These are phyloP conservation scores for Diplodus puntazzo DNA, from an alignment of 2,797 vertebrate genomes.

Conservation along the genomic window DNA sequence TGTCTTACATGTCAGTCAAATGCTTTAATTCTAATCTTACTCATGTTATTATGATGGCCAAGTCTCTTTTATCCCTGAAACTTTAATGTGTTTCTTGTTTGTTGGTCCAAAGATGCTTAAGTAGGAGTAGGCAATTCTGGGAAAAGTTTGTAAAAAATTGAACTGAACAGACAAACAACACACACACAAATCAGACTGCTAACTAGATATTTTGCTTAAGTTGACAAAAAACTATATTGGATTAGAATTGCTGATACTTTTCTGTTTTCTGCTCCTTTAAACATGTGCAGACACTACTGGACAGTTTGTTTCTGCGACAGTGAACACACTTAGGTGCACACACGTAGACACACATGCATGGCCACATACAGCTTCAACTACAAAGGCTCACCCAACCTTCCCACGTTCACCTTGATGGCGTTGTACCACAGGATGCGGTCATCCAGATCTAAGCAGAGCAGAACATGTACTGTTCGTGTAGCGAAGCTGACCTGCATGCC, in stretches of 20 bases:
- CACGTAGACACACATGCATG: constrained; percentile 5
- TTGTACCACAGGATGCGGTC: constrained; percentile 63
- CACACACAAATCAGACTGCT: not conserved
- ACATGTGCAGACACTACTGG: not conserved
- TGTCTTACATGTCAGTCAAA: constrained; percentile 9
- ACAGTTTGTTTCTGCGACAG: constrained; percentile 25
- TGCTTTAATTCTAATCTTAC: not conserved
- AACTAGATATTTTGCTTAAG: no score
- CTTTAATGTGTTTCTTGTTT: not conserved
- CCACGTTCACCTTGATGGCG: constrained; percentile 51
- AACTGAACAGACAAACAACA: no score
- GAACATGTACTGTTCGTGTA: constrained; percentile 48
- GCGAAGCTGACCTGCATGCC: constrained; percentile 60
- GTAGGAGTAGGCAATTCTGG: not conserved
- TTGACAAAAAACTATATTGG: no score
- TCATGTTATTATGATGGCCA: not conserved
- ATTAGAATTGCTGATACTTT: no score
- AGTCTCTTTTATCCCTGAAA: not conserved
- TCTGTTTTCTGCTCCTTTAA: not conserved
- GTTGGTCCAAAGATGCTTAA: not conserved
- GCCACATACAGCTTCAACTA: constrained; percentile 15
- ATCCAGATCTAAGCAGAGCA: constrained; percentile 72
- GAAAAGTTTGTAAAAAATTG: no score
- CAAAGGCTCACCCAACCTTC: constrained; percentile 30
- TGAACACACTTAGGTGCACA: constrained; percentile 10